phyloP scores from a whole-genome alignment of 2,113 vertebrate species.

The Microcebus lehilahytsara region DNA sequence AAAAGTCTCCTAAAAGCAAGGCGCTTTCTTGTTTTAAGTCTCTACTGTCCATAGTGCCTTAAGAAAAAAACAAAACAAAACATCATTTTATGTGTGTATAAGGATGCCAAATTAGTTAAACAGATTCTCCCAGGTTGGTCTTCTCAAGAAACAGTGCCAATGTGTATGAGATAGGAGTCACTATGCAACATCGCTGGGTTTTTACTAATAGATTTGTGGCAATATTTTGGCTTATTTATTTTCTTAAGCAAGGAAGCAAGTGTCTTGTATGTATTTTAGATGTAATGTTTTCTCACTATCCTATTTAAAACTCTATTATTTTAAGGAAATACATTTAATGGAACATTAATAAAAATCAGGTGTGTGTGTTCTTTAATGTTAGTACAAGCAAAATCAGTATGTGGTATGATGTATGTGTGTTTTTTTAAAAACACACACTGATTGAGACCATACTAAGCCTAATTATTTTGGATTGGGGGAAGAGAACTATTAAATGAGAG shows the following conservation, averaged over 20 bases:
- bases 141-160: not conserved
- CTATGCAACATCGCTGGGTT: not conserved
- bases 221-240: not conserved
- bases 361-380: constrained; percentile 6
- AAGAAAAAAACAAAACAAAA: not conserved
- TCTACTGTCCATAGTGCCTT: not conserved
- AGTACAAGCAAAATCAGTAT: constrained; percentile 27
- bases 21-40: not conserved
- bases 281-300: not conserved
- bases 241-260: not conserved
- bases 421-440: not conserved
- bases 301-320: not conserved
- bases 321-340: constrained; percentile 20
- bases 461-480: not conserved
- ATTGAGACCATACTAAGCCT: not conserved
- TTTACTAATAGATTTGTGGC: not conserved
- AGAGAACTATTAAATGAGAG: not conserved
- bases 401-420: not conserved
- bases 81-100: not conserved
- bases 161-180: not conserved
- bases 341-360: constrained; percentile 44
- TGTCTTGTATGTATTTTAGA: constrained; percentile 9
- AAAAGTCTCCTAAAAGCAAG: not conserved
- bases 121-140: not conserved
- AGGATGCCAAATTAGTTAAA: not conserved